phyloP scores from a whole-genome alignment of 2,797 vertebrate species.

The Craterocephalus amniculus region DNA sequence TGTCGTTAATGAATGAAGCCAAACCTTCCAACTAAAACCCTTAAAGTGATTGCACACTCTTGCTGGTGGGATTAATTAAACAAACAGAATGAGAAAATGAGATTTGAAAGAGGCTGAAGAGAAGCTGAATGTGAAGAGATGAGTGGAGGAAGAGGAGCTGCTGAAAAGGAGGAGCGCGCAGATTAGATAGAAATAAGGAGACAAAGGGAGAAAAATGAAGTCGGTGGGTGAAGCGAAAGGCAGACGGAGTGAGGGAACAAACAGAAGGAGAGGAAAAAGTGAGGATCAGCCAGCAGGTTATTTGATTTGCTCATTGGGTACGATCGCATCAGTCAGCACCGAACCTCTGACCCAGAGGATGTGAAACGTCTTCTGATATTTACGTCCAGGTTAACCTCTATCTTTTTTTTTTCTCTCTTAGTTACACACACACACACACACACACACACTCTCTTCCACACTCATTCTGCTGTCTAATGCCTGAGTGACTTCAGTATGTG shows the following conservation, averaged over 20 bases:
- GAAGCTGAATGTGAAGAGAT: conserved; percentile 16
- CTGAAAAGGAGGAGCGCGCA: background rate
- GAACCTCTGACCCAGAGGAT: conserved; percentile 41
- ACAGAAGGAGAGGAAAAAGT: conserved; percentile 18
- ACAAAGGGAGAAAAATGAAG: conserved; percentile 3
- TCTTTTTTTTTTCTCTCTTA: background rate
- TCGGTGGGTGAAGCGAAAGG: background rate
- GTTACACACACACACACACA: background rate
- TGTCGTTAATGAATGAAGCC: conserved; percentile 43
- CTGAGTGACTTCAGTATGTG: conserved; percentile 67
- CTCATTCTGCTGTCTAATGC: conserved; percentile 38
- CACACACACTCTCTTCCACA: conserved; percentile 17
- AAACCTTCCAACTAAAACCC: conserved; percentile 11
- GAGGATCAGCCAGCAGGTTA: conserved; percentile 12
- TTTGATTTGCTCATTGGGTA: too few species aligned
- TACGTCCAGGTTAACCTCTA: conserved; percentile 24
- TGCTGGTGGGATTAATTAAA: conserved; percentile 46
- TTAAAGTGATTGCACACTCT: conserved; percentile 34
- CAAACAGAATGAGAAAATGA: conserved; percentile 27
- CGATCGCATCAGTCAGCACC: conserved; percentile 42
- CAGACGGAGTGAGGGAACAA: conserved; percentile 1
- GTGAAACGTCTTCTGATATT: conserved; percentile 41
- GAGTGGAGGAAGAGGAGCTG: conserved; percentile 6
- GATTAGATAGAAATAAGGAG: background rate
- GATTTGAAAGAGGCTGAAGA: conserved; percentile 13